These are phyloP conservation scores for Microcebus murinus DNA, from an alignment of 2,113 vertebrate genomes.

Conservation along the genomic window DNA sequence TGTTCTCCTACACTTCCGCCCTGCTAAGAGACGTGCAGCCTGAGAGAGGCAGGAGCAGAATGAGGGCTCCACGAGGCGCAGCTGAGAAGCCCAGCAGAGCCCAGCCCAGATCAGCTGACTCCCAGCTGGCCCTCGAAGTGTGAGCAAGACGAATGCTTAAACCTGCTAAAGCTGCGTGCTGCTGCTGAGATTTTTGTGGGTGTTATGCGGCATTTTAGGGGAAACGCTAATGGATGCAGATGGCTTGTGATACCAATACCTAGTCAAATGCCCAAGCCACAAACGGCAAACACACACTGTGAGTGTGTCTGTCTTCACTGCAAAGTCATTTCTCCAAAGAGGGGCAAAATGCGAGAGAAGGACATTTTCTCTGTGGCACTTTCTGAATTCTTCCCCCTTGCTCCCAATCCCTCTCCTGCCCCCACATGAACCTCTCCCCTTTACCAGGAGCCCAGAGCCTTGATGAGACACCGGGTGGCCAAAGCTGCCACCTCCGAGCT, in stretches of 20 bases:
- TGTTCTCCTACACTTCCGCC: background rate
- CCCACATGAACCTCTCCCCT: background rate
- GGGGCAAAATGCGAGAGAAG: background rate
- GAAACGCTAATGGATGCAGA: background rate
- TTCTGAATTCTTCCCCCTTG: background rate
- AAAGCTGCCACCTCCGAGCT: background rate
- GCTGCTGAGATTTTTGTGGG: background rate
- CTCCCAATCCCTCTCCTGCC: background rate
- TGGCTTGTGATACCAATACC: background rate
- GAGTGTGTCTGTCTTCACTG: background rate
- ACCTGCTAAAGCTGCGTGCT: background rate
- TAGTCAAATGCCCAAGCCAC: background rate
- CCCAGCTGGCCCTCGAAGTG: background rate
- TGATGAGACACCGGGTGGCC: background rate
- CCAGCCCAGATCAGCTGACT: background rate
- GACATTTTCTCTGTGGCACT: background rate
- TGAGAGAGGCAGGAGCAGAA: background rate
- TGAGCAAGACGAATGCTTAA: background rate
- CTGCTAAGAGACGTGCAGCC: background rate
- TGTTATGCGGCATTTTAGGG: background rate
- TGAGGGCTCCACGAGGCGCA: background rate
- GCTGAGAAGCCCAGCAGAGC: rapidly evolving
- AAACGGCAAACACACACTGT: background rate
- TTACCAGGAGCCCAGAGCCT: background rate
- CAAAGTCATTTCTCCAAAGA: background rate